Conservation (phyloP, 2,113 vertebrate species). For the Mustela nigripes region DNA sequence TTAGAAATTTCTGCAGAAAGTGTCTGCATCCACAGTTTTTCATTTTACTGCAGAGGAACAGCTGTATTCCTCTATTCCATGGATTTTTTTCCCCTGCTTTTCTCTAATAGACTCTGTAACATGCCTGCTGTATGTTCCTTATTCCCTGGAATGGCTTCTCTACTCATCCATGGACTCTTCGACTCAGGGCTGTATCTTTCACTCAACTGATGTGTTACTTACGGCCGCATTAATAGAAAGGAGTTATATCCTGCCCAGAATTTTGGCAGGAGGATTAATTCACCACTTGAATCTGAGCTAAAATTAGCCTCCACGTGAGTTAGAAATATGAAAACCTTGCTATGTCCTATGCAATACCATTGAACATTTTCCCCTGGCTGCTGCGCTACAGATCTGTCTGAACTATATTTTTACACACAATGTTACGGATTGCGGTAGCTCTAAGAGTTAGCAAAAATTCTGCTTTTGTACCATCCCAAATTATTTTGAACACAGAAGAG, state of each 20-base stretch:
- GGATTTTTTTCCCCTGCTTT: background rate
- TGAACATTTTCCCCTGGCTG: background rate
- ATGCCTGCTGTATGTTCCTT: background rate
- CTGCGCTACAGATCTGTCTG: background rate
- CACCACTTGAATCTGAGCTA: slow-evolving; percentile 24
- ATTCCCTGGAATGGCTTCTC: background rate
- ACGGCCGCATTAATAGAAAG: background rate
- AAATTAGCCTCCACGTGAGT: slow-evolving; percentile 50
- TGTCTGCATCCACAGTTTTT: background rate
- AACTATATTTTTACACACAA: background rate
- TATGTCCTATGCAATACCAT: background rate
- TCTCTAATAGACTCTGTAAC: background rate
- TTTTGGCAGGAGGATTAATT: slow-evolving; percentile 67
- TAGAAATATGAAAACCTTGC: slow-evolving; percentile 23
- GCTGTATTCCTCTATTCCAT: background rate
- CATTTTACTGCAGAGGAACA: background rate
- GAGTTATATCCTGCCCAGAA: background rate
- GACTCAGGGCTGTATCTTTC: background rate
- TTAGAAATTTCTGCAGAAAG: background rate
- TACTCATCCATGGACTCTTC: background rate
- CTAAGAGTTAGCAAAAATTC: background rate
- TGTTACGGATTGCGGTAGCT: background rate
- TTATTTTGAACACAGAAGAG: background rate
- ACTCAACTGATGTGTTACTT: background rate
- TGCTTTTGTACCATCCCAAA: background rate